Conservation (phyloP, 2,797 vertebrate species). For the Spheniscus humboldti region DNA sequence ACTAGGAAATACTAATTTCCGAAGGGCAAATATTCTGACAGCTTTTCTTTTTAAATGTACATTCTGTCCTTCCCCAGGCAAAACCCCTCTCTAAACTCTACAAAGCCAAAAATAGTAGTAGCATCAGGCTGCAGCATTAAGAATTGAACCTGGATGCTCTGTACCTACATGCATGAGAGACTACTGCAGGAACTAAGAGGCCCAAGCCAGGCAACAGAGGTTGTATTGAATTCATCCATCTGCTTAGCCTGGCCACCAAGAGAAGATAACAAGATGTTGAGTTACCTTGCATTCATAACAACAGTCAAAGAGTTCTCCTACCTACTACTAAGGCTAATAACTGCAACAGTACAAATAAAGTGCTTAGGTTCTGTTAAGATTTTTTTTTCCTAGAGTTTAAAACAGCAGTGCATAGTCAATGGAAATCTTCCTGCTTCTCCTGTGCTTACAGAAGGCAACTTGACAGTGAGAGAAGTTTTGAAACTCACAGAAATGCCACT, state of each 20-base stretch:
- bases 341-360: neutral
- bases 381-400: neutral
- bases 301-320: neutral
- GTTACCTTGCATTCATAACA: neutral
- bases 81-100: neutral
- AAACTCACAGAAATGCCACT: neutral
- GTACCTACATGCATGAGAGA: fast-evolving
- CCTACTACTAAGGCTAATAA: neutral
- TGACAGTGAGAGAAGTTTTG: neutral
- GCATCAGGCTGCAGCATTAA: neutral
- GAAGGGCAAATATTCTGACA: neutral
- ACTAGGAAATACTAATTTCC: neutral
- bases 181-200: neutral
- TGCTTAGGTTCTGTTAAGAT: neutral
- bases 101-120: neutral
- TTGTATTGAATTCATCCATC: neutral
- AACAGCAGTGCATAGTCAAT: neutral
- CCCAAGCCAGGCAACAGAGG: neutral
- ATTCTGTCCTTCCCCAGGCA: neutral
- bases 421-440: neutral
- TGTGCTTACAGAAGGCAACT: neutral
- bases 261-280: neutral
- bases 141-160: neutral
- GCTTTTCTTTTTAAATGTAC: neutral
- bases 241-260: neutral